These are phyloP conservation scores for Nasonia giraulti DNA, from an alignment of 1,140 invertebrate genomes.

Conservation along the genomic window DNA sequence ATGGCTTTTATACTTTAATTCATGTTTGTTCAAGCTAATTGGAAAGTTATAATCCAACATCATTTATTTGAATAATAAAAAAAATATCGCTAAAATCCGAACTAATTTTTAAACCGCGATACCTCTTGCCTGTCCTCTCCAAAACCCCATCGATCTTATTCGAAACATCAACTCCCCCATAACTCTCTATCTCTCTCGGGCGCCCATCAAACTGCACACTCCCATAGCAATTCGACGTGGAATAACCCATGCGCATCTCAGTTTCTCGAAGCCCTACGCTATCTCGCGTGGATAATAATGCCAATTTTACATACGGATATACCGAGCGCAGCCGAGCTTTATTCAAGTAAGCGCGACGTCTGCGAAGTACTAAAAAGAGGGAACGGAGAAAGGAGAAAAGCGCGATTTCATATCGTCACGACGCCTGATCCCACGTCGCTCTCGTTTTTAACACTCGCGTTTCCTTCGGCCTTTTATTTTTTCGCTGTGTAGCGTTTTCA, in stretches of 20 bases:
- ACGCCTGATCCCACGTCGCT: slow-evolving; percentile 1
- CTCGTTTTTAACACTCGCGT: not conserved
- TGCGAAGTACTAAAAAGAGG: slow-evolving; percentile 6
- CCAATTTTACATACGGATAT: slow-evolving; percentile 44
- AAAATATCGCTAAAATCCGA: no score
- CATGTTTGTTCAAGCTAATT: no score
- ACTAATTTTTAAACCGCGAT: not conserved
- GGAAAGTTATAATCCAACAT: no score
- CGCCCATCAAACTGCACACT: not conserved
- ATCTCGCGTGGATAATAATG: slow-evolving; percentile 31
- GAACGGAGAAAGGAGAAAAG: not conserved
- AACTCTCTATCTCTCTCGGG: not conserved
- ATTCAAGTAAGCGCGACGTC: slow-evolving; percentile 32
- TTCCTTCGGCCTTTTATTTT: not conserved
- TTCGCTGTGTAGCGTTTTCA: no score
- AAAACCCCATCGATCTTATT: not conserved
- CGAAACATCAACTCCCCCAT: not conserved
- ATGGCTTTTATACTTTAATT: no score
- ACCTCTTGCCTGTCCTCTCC: not conserved
- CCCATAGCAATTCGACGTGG: not conserved
- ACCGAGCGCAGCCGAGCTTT: slow-evolving; percentile 11
- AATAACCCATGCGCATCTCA: not conserved
- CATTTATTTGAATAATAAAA: no score
- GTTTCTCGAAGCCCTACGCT: no score
- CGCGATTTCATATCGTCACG: slow-evolving; percentile 20